A percentile compares a stretch with the other conserved stretches of the same genome.
Conservation (phyloP, 2,888 invertebrate species). For the Drosophila mimica region DNA sequence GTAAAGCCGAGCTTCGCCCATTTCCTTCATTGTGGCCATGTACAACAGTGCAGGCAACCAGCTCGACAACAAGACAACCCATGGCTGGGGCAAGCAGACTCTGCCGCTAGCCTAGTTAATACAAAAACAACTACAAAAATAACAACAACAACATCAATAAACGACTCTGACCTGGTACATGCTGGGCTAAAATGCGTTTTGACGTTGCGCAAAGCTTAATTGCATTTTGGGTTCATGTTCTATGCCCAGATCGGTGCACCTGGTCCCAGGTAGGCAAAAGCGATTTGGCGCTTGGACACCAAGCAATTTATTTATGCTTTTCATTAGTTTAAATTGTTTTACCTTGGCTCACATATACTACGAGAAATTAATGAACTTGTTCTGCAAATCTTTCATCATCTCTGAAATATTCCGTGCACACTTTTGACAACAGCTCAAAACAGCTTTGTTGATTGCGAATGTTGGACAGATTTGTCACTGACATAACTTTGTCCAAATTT, state of each 20-base stretch:
- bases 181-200: conserved; percentile 65
- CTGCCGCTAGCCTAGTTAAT: conserved; percentile 64
- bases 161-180: conserved; percentile 55
- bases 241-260: conserved; percentile 42
- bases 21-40: conserved; percentile 64
- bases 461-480: neutral
- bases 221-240: conserved; percentile 60
- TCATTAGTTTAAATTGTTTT: conserved; percentile 50
- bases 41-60: conserved; percentile 64
- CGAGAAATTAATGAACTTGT: conserved; percentile 31
- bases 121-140: conserved; percentile 52
- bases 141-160: conserved; percentile 58
- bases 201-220: conserved; percentile 70
- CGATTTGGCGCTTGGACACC: conserved; percentile 46
- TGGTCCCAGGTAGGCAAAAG: conserved; percentile 32
- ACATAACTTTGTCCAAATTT: neutral
- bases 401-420: neutral
- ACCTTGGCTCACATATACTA: conserved; percentile 17
- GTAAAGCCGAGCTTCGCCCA: conserved; percentile 73
- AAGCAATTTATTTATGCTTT: conserved; percentile 56
- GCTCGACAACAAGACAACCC: conserved; percentile 63
- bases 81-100: neutral
- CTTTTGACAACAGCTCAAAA: neutral
- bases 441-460: neutral
- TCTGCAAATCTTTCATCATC: neutral